These are phyloP conservation scores for Ahaetulla prasina DNA, from an alignment of 2,113 vertebrate genomes.

Conservation along the genomic window DNA sequence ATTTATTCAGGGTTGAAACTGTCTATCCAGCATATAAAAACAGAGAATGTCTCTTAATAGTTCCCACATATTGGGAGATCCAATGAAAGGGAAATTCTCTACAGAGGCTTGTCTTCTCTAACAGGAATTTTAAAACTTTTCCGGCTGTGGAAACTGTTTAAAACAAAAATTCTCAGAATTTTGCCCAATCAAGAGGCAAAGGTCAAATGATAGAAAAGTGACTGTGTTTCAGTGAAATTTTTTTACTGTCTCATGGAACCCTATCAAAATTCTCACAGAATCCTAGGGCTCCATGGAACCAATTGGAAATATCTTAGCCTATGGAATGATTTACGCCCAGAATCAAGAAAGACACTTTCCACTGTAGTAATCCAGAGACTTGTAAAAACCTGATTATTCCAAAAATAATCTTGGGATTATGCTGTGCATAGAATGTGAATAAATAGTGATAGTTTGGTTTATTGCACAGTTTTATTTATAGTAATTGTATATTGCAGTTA, in stretches of 20 bases:
- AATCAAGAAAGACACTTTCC: background rate
- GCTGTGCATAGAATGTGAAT: background rate
- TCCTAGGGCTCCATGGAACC: background rate
- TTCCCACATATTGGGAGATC: background rate
- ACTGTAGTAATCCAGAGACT: background rate
- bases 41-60: background rate
- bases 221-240: background rate
- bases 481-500: background rate
- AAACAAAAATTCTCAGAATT: background rate
- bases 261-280: background rate
- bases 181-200: background rate
- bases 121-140: background rate
- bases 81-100: background rate
- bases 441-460: background rate
- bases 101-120: background rate
- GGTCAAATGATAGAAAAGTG: background rate
- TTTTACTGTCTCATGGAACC: background rate
- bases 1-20: background rate
- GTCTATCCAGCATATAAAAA: background rate
- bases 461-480: background rate
- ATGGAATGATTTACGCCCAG: background rate
- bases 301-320: background rate
- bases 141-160: background rate
- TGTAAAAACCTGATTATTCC: background rate
- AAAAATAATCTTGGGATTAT: background rate